phyloP scores from a whole-genome alignment of 2,888 invertebrate species.

The Sinohyriopsis cumingii region DNA sequence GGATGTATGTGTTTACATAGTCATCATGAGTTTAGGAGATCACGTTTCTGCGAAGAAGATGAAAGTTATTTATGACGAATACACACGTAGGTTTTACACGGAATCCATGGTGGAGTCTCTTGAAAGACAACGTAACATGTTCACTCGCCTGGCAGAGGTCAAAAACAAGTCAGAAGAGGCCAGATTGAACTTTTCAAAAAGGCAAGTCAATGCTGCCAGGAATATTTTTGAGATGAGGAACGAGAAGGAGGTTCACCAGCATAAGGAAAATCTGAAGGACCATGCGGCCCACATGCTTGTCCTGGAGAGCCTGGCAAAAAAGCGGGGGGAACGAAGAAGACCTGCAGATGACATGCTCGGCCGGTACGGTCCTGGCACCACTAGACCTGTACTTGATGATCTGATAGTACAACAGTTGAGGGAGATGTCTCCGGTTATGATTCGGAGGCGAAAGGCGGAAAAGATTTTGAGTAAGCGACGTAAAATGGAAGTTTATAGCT shows the following conservation, averaged over 20 bases:
- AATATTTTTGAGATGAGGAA: slow-evolving; percentile 50
- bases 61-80: slow-evolving; percentile 54
- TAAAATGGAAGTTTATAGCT: slow-evolving; percentile 43
- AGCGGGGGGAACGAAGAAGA: slow-evolving; percentile 24
- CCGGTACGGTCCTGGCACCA: slow-evolving; percentile 43
- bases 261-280: slow-evolving; percentile 48
- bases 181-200: slow-evolving; percentile 38
- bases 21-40: slow-evolving; percentile 22
- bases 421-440: slow-evolving; percentile 47
- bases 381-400: slow-evolving; percentile 43
- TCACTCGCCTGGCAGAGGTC: slow-evolving; percentile 51
- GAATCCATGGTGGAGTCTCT: slow-evolving; percentile 55
- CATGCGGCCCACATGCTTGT: slow-evolving; percentile 54
- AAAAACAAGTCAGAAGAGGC: slow-evolving; percentile 53
- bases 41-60: slow-evolving; percentile 40
- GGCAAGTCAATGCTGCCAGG: slow-evolving; percentile 47
- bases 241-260: slow-evolving; percentile 38
- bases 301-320: slow-evolving; percentile 42
- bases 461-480: slow-evolving; percentile 41
- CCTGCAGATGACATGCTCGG: slow-evolving; percentile 41
- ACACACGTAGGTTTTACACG: slow-evolving; percentile 50
- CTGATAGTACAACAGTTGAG: slow-evolving; percentile 44
- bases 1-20: not conserved
- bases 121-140: slow-evolving; percentile 50
- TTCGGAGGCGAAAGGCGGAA: slow-evolving; percentile 43